Evolutionary conservation across 2,113 vertebrate genomes (phyloP), one percentile per base, ranked within the genome.

Genomic region (Rhineura floridana): DNA sequence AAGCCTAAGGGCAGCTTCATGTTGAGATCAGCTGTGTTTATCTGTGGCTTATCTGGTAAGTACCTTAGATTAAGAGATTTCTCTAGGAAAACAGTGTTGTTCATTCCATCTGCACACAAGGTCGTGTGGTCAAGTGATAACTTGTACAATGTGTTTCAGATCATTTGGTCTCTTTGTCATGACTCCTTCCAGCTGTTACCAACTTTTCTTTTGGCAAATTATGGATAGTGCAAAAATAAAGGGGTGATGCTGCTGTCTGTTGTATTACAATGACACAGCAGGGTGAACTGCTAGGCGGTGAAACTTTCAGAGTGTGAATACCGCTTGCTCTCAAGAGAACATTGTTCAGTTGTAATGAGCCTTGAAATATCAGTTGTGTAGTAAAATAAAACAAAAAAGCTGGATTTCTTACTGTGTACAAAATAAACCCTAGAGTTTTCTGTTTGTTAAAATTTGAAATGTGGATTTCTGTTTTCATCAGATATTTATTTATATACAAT

Each of bases 121-220:
- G 12, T 0, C 0, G 33, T 86, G 70, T 0, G 0, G 62, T 2
- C 0, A 75, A 91, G 85, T 65, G 91, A 88, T 87, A 59, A 77
- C 83, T 44, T 50, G n/a, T 87, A 86, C 39, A 84, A 85, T 93
- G 91, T 52, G 85, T 92, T 92, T 87, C 86, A 88, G 93, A 94
- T 82, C 85, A 84, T 94, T 86, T 87, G 77, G 81, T 39, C 81
- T 78, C 87, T 87, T 63, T 81, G 89, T 69, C 85, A 84, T 4
- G 9, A 39, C 85, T 3, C 62, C 30, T 25, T 86, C 39, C 23
- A 89, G 62, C 17, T 8, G 67, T 55, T 59, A 86, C 77, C 55
- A 5, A 59, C 79, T 59, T 81, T 92, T 30, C 9, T 48, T 82
- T 81, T 42, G 67, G 36, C 85, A 87, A 46, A 0, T 19, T 59